A percentile compares a stretch with the other conserved stretches of the same genome.
Evolutionary conservation across 1,140 invertebrate genomes (phyloP).

Genomic region (Heliconius nattereri): DNA sequence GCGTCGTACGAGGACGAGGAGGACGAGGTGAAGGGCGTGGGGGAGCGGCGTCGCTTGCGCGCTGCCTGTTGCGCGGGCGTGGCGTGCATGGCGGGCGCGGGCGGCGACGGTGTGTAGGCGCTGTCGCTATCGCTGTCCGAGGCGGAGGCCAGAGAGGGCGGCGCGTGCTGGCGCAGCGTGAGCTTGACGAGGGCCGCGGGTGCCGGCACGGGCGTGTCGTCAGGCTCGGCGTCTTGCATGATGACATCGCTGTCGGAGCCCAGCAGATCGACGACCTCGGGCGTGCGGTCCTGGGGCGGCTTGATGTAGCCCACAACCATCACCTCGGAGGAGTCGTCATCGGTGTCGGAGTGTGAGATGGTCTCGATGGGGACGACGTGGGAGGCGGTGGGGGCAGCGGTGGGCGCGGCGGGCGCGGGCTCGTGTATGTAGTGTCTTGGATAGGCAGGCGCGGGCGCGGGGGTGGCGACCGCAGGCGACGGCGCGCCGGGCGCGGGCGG

Average conservation of each 20-base stretch:
- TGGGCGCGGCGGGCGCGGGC: slow-evolving; percentile 32
- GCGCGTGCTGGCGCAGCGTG: slow-evolving; percentile 50
- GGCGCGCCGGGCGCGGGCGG: slow-evolving; percentile 35
- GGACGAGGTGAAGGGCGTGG: slow-evolving; percentile 29
- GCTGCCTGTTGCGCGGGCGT: slow-evolving; percentile 14
- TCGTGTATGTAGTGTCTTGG: slow-evolving; percentile 58
- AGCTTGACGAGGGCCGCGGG: slow-evolving; percentile 56
- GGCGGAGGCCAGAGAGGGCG: slow-evolving; percentile 41
- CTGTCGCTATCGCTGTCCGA: slow-evolving; percentile 59
- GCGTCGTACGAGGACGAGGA: slow-evolving; percentile 4
- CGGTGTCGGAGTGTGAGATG: slow-evolving; percentile 75
- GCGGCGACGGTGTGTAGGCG: slow-evolving; percentile 47
- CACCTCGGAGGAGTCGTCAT: slow-evolving; percentile 74
- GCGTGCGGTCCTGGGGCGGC: slow-evolving; percentile 82
- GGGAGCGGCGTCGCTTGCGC: slow-evolving; percentile 30
- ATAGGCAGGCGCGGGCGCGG: slow-evolving; percentile 49
- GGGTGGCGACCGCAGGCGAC: slow-evolving; percentile 46
- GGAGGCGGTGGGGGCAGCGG: background rate
- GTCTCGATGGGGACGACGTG: slow-evolving; percentile 74
- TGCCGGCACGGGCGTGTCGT: slow-evolving; percentile 40
- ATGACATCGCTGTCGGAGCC: slow-evolving; percentile 83
- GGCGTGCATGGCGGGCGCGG: slow-evolving; percentile 34
- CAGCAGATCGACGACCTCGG: slow-evolving; percentile 81
- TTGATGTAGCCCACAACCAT: slow-evolving; percentile 80
- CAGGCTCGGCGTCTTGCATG: slow-evolving; percentile 65